These are phyloP conservation scores for Drosophila setifemur DNA, from an alignment of 1,140 invertebrate genomes.

Conservation along the genomic window DNA sequence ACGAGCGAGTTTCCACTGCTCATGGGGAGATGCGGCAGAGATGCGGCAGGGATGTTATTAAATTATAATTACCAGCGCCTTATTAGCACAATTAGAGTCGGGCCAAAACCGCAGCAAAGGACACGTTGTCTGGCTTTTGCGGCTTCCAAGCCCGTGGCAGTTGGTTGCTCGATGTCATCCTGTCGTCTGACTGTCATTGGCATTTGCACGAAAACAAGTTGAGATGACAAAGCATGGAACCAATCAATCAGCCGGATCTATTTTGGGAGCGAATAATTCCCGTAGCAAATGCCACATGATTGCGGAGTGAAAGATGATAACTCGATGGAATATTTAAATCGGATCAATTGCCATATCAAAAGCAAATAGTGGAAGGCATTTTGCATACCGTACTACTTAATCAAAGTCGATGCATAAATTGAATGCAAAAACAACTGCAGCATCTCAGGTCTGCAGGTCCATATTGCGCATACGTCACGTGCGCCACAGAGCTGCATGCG, in stretches of 20 bases:
- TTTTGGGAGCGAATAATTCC: background rate
- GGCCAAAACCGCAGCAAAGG: constrained; percentile 30
- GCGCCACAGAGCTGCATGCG: constrained; percentile 17
- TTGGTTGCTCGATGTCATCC: constrained; percentile 18
- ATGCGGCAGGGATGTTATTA: constrained; percentile 47
- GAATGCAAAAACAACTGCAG: constrained; percentile 14
- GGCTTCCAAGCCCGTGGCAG: constrained; percentile 2
- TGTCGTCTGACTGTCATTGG: constrained; percentile 10
- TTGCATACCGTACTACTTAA: constrained; percentile 25
- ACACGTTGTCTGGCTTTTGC: constrained; percentile 22
- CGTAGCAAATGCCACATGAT: background rate
- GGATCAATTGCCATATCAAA: constrained; percentile 2
- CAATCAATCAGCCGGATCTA: constrained; percentile 37
- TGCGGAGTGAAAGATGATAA: background rate
- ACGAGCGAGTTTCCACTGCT: constrained; percentile 41
- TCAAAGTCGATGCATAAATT: constrained; percentile 31
- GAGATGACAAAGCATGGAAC: constrained; percentile 1
- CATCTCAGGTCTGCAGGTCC: background rate
- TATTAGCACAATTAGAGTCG: constrained; percentile 70
- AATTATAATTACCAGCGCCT: constrained; percentile 74
- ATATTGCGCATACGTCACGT: constrained; percentile 74
- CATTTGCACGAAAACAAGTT: background rate
- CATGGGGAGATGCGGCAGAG: background rate
- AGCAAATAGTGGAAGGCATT: constrained; percentile 9
- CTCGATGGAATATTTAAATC: constrained; percentile 1